These are phyloP conservation scores for Eupithecia pulchellata DNA, from an alignment of 2,888 invertebrate species.

Conservation along the genomic window DNA sequence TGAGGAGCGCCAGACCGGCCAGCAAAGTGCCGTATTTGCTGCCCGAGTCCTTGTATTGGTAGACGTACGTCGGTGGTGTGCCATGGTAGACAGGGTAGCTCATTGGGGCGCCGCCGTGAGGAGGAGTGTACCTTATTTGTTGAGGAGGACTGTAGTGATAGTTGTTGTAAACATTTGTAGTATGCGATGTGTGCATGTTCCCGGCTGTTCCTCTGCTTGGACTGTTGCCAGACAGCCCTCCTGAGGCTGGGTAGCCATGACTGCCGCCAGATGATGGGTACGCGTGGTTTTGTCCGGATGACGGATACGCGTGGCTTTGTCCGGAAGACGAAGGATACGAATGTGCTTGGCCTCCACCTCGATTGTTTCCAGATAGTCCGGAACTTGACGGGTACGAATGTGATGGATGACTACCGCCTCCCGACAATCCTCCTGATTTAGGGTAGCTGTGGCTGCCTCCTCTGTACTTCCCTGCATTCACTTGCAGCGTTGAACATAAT, in stretches of 20 bases:
- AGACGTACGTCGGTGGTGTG: constrained; percentile 72
- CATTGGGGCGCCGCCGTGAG: constrained; percentile 60
- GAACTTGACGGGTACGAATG: constrained; percentile 60
- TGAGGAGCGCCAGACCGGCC: constrained; percentile 73
- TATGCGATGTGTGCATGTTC: constrained; percentile 53
- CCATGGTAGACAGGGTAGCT: constrained; percentile 74
- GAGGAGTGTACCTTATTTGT: constrained; percentile 68
- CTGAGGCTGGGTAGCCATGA: constrained; percentile 46
- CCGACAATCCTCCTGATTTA: constrained; percentile 54
- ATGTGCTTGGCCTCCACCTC: constrained; percentile 46
- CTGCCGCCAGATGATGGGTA: constrained; percentile 49
- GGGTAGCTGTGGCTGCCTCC: constrained; percentile 48
- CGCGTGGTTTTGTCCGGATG: constrained; percentile 42
- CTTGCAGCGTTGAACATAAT: constrained; percentile 52
- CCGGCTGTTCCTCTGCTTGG: constrained; percentile 36
- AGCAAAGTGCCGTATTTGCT: constrained; percentile 76
- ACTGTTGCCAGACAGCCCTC: constrained; percentile 43
- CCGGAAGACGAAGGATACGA: constrained; percentile 50
- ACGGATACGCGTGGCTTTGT: constrained; percentile 37
- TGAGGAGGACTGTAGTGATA: constrained; percentile 75
- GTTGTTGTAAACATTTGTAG: constrained; percentile 63
- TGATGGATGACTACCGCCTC: constrained; percentile 41
- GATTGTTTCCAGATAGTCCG: constrained; percentile 51
- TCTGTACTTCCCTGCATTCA: constrained; percentile 44
- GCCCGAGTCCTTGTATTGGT: constrained; percentile 74